Base-by-base conservation (phyloP, 2,113 vertebrate species). In the Lepus americanus region DNA sequence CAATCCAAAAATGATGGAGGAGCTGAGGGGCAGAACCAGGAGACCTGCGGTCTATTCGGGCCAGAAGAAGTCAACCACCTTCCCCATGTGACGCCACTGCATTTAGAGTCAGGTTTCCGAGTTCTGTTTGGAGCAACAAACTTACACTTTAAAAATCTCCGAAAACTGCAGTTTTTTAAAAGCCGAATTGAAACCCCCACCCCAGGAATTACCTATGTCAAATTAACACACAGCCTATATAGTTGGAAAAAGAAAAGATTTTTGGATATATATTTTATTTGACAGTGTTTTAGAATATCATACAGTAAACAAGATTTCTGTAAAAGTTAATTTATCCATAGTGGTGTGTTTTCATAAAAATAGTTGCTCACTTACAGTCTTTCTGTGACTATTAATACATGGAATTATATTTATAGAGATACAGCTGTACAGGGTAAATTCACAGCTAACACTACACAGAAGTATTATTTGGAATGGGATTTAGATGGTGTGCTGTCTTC, bases 271-370 rank as follows among this genome's bases (percentile, higher is more conserved):
- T 98, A 98, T 99, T 99, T 99, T 99, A 99, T 99, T 99, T 99
- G 99, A 99, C 99, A 99, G 99, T 99, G 98, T 99, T 99, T 99
- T 99, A 99, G 99, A 99, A 99, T 99, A 99, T 99, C 98, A 99
- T 99, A 99, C 99, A 99, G 99, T 99, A 99, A 99, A 99, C 99
- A 99, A 99, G 99, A 98, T 99, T 99, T 99, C 98, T 99, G 99
- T 99, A 99, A 99, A 99, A 99, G 99, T 99, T 99, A 99, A 99
- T 99, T 99, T 99, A 99, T 99, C 99, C 99, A 98, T 99, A 99
- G 98, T 99, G 99, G 99, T 99, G 99, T 99, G 98, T 99, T 99
- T 44, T 99, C 99, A 99, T 99, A 99, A 99, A 99, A 99, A 99
- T 99, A 99, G 99, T 99, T 99, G 99, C 98, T 99, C 99, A 99